phyloP scores from a whole-genome alignment of 1,140 invertebrate genomes.

The Spodoptera frugiperda region DNA sequence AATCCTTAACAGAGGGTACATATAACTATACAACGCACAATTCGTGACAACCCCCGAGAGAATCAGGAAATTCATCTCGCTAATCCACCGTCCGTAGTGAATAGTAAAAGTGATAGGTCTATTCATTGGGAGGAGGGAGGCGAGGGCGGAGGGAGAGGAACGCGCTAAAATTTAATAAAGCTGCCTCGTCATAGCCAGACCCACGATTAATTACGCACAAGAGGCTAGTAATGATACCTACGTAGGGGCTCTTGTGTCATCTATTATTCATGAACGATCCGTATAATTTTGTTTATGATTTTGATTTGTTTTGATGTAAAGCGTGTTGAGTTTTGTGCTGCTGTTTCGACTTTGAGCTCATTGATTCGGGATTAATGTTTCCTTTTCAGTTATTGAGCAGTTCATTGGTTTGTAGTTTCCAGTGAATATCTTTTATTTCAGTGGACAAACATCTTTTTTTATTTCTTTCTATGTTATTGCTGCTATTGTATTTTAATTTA shows the following conservation, averaged over 20 bases:
- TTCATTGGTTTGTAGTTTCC: no score
- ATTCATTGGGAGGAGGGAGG: slow-evolving; percentile 63
- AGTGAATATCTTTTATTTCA: no score
- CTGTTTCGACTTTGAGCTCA: not conserved
- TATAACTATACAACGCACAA: slow-evolving; percentile 63
- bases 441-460: no score
- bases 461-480: no score
- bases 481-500: no score
- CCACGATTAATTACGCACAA: slow-evolving; percentile 84
- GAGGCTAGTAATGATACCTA: slow-evolving; percentile 78
- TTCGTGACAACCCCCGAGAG: slow-evolving; percentile 69
- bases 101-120: slow-evolving; percentile 84
- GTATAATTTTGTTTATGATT: slow-evolving; percentile 47
- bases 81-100: slow-evolving; percentile 77
- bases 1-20: slow-evolving; percentile 58
- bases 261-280: slow-evolving; percentile 67
- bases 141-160: slow-evolving; percentile 55
- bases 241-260: slow-evolving; percentile 64
- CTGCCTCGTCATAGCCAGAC: slow-evolving; percentile 71
- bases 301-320: slow-evolving; percentile 30
- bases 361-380: not conserved
- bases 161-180: slow-evolving; percentile 86
- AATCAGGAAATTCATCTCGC: slow-evolving; percentile 79
- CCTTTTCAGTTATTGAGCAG: not conserved
- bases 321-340: not conserved